Evolutionary conservation across 2,797 vertebrate species (phyloP), one percentile per base, ranked within the genome.

Genomic region (Aldrovandia affinis): DNA sequence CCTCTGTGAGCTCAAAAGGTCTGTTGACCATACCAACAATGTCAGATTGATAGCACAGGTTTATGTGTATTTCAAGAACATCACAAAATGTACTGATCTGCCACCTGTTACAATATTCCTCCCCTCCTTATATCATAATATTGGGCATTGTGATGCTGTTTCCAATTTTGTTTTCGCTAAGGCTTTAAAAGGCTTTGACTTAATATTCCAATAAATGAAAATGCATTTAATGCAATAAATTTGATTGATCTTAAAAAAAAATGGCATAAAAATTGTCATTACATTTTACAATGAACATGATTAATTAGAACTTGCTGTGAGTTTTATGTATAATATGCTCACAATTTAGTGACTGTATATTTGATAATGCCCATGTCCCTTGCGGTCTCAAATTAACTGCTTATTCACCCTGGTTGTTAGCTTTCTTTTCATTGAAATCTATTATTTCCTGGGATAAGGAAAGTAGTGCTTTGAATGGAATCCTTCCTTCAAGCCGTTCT

Each of bases 131-230:
- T 20, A n/a, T 25, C 9, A 5, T 20, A 73, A 73, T 3, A 5
- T 42, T 77, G 50, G 78, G 78, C 54, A 30, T 54, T 28, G 63
- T 9, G 20, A 22, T 78, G 3, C 47, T 80, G 50, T 63, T 30
- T 70, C 47, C 47, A 81, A 68, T 81, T 70, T 80, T 15, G 47
- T 80, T 84, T 47, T 42, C 30, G 55, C 39, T 55, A 84, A n/a
- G 73, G 42, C 42, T 77, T 77, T 54, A 55, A 68, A 68, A 80
- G 22, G 30, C 15, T 70, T 30, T 3, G 57, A 50, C 54, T 81
- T n/a, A 82, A 28, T 12, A 36, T 57, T 42, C 7, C 22, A 36
- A 84, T 33, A 81, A 70, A 84, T 55, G 22, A 70, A 55, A 61
- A 80, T 55, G 9, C 25, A 63, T 25, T 33, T 79, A 28, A 57